A percentile compares a stretch with the other conserved stretches of the same genome.
These are phyloP conservation scores for Drosophila testacea DNA, from an alignment of 2,888 invertebrate species.

Conservation along the genomic window DNA sequence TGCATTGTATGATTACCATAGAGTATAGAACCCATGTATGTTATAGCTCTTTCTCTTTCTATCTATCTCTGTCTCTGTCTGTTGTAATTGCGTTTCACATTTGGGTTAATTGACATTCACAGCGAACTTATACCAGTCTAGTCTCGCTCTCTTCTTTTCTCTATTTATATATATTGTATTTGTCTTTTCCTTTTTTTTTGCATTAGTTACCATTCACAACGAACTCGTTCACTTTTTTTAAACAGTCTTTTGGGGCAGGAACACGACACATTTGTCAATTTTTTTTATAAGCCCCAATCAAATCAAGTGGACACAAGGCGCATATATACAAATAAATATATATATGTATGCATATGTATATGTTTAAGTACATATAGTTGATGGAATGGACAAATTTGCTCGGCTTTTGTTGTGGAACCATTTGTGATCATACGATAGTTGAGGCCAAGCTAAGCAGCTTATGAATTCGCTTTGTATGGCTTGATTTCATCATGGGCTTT, in stretches of 20 bases:
- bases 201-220: conserved; percentile 4
- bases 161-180: background rate
- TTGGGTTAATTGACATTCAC: conserved; percentile 38
- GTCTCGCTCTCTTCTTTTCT: conserved; percentile 12
- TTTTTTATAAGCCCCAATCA: conserved; percentile 16
- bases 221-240: background rate
- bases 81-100: conserved; percentile 33
- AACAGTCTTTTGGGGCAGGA: background rate
- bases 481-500: conserved; percentile 43
- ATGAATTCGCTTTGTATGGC: conserved; percentile 37
- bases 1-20: conserved; percentile 39
- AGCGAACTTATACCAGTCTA: conserved; percentile 1
- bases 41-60: background rate
- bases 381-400: conserved; percentile 61
- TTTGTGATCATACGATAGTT: conserved; percentile 25
- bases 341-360: conserved; percentile 7
- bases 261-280: conserved; percentile 37
- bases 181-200: background rate
- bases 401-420: conserved; percentile 60
- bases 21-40: background rate
- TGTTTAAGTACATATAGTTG: conserved; percentile 17
- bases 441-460: conserved; percentile 48
- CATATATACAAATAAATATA: background rate
- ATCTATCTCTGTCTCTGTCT: background rate
- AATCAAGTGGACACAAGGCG: conserved; percentile 24